phyloP scores from a whole-genome alignment of 2,113 vertebrate species.

The Casuarius casuarius region DNA sequence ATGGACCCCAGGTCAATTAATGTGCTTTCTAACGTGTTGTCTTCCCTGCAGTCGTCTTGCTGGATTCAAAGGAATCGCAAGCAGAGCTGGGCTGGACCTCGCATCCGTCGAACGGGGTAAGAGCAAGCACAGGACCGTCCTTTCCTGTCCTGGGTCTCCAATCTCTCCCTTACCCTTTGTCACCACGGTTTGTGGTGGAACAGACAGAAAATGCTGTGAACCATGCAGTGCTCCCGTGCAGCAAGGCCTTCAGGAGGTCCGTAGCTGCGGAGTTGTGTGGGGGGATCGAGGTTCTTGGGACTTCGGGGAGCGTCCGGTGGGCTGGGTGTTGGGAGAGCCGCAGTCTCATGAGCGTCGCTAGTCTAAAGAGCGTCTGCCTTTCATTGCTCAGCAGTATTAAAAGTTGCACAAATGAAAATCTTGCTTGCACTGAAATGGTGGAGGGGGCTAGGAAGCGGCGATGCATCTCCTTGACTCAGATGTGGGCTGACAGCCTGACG shows the following conservation, averaged over 20 bases:
- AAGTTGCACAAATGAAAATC: background rate
- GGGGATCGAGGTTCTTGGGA: too few relatives aligned
- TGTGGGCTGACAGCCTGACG: fast-evolving
- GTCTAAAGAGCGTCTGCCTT: background rate
- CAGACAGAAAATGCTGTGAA: background rate
- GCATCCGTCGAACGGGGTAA: constrained; percentile 91
- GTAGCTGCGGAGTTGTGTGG: too few relatives aligned
- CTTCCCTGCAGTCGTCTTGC: constrained; percentile 83
- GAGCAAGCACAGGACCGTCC: background rate
- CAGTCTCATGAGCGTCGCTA: too few relatives aligned
- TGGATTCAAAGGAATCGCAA: constrained; percentile 97
- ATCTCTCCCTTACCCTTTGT: background rate
- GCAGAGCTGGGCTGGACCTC: constrained; percentile 96
- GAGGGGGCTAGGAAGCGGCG: fast-evolving
- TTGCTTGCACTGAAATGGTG: fast-evolving
- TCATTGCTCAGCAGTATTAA: fast-evolving
- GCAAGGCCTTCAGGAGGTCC: background rate
- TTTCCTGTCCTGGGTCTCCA: background rate
- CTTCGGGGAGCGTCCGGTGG: background rate
- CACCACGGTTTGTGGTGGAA: background rate
- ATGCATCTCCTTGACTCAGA: fast-evolving
- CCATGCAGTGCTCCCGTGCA: background rate
- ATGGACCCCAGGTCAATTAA: background rate
- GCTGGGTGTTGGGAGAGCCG: background rate
- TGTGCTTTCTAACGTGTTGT: background rate